Base-by-base conservation (phyloP, 2,888 invertebrate genomes). In the Philereme vetulata region DNA sequence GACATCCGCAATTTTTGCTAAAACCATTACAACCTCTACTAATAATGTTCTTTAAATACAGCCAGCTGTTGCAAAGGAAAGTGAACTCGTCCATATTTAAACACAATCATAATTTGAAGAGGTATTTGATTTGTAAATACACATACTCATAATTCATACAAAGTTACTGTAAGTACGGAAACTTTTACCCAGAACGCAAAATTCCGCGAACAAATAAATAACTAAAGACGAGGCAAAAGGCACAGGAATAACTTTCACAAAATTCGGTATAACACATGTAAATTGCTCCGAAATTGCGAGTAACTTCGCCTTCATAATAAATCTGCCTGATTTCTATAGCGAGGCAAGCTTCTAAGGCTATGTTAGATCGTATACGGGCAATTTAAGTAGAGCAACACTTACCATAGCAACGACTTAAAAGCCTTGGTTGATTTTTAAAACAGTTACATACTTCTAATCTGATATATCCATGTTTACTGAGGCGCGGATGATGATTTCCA, bases 271-370 rank as follows among this genome's bases (percentile, higher is more conserved):
- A 65, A 74, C 75, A 71, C 69, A 76, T 75, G 77, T 72, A 76
- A 78, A 77, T 74, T 72, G 65, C 63, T 64, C 57, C 60, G 65
- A 71, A 76, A 75, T 75, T 72, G 67, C 52, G 66, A 62, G 65
- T 63, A 70, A 75, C 75, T 77, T 70, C 72, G 70, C 72, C 70
- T 76, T 71, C 73, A 71, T 74, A 73, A 75, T 78, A 72, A 77
- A 75, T 77, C 72, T 70, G 65, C 8, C 55, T 59, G 65, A 70
- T 71, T 72, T 70, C 69, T 65, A 68, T 66, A 62, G 59, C 35
- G 52, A 11, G 42, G 49, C 51, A 57, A 55, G 52, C 57, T 64
- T 60, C 44, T 51, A 32, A 34, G 52, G 40, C 55, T 48, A 56
- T 55, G 32, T 54, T 55, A 48, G 9, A 4, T 8, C 8, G 42